Conservation (phyloP, 2,113 vertebrate genomes). For the Vicugna pacos region DNA sequence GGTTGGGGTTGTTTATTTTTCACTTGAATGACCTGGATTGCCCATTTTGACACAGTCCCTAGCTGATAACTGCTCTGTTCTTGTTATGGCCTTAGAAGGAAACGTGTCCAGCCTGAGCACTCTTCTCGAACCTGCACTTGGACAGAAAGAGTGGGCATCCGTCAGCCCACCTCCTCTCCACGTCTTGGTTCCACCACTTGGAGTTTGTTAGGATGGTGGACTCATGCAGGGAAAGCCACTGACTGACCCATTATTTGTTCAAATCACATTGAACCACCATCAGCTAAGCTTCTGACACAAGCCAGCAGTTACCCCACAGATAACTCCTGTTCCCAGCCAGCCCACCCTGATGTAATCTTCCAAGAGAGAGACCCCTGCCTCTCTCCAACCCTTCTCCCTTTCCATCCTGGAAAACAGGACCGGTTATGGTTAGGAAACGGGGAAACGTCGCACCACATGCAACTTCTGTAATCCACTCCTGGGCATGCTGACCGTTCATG, state of each 20-base stretch:
- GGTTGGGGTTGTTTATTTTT: background rate
- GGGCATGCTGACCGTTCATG: background rate
- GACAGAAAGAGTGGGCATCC: background rate
- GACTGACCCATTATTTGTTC: background rate
- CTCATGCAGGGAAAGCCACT: background rate
- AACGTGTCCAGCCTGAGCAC: background rate
- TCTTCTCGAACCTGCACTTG: background rate
- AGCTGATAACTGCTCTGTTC: background rate
- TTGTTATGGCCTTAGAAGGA: background rate
- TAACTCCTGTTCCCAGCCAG: background rate
- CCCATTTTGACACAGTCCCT: background rate
- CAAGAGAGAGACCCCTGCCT: background rate
- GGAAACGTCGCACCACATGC: background rate
- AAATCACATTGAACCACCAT: background rate
- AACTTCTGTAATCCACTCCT: background rate
- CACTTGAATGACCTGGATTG: background rate
- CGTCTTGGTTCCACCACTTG: background rate
- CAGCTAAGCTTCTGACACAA: slow-evolving; percentile 22
- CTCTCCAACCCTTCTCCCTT: background rate
- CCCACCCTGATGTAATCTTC: background rate
- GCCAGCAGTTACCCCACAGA: background rate
- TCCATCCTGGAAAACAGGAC: background rate
- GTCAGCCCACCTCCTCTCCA: background rate
- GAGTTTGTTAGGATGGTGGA: background rate
- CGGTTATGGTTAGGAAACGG: background rate